Evolutionary conservation across 1,140 invertebrate genomes (phyloP).

Genomic region (Brachionus rubens): DNA sequence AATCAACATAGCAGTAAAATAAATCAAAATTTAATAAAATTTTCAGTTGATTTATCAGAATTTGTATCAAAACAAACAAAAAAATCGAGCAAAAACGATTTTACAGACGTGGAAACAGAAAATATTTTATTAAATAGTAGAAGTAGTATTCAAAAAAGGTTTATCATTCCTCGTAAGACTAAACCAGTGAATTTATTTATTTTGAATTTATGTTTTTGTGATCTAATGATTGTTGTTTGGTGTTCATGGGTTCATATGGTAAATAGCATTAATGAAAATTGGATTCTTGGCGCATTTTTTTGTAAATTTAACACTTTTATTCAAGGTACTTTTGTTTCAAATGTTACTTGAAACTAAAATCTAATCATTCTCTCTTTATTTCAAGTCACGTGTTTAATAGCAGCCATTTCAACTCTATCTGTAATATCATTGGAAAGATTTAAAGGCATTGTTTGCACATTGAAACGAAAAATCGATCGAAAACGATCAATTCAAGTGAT

Average conservation of each 20-base stretch:
- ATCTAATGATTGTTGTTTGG: conserved; percentile 59
- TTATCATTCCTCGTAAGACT: conserved; percentile 10
- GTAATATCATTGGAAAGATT: conserved; percentile 49
- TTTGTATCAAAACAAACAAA: too few species aligned
- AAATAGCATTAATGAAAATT: conserved; percentile 52
- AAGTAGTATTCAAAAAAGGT: too few species aligned
- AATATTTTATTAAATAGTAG: too few species aligned
- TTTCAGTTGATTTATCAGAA: too few species aligned
- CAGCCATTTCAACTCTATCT: conserved; percentile 27
- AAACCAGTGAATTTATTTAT: conserved; percentile 57
- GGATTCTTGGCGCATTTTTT: conserved; percentile 60
- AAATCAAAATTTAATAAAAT: too few species aligned
- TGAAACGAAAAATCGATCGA: conserved; percentile 58
- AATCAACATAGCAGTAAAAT: too few species aligned
- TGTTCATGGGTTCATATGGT: conserved; percentile 63
- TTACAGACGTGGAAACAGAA: too few species aligned
- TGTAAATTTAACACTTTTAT: conserved; percentile 63
- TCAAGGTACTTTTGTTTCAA: conserved; percentile 58
- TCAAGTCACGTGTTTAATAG: conserved; percentile 46
- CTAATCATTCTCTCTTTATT: conserved; percentile 42
- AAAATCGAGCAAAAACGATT: too few species aligned
- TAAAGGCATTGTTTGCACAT: conserved; percentile 59
- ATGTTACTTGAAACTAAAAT: conserved; percentile 25
- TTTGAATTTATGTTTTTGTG: conserved; percentile 55
- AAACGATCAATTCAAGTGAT: conserved; percentile 50